Base-by-base conservation (phyloP, 2,797 vertebrate species). In the Arremon brunneinucha region DNA sequence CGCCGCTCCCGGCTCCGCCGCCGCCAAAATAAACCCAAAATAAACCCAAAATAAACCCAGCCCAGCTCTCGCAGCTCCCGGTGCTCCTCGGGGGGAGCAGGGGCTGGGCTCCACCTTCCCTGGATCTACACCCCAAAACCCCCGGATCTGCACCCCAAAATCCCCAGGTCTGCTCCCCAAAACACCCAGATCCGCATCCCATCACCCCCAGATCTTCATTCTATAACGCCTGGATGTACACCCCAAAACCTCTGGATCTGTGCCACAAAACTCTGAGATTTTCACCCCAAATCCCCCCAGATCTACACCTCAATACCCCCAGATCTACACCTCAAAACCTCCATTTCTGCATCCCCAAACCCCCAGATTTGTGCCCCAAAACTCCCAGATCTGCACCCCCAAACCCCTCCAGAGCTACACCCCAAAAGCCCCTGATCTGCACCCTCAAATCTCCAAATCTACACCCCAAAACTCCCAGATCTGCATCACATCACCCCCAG, bases 321-420 rank as follows among this genome's bases (percentile, higher is more conserved):
- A 39, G 14, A 39, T 39, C 39, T 39, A 14, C 39, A 14, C 39
- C 14, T 12, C 7, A 23, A 13, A 23, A 46, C 35, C 35, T 35
- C 35, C 35, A 35, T 35, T 8, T 47, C 20, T 50, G 5, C 9
- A 8, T n/a, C 8, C 22, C 23, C 9, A 12, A 28, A 3, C 6
- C 9, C 24, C 47, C 22, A 6, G 26, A 28, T 28, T 6, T 28
- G 11, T 11, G 11, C 20, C 14, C 19, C 13, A 21, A 21, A 49
- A 3, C 8, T 3, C 4, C 8, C 34, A 6, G 26, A 19, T n/a
- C 10, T 75, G 6, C 43, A 5, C 8, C 22, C 23, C 35, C 35
- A n/a, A 44, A 6, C 6, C 12, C 4, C 10, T 3, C 34, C 0
- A 1, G 3, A 3, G 20, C 23, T n/a, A 3, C 5, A 5, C 11